These are phyloP conservation scores for Oriolus oriolus DNA, from an alignment of 2,113 vertebrate genomes.

Conservation along the genomic window DNA sequence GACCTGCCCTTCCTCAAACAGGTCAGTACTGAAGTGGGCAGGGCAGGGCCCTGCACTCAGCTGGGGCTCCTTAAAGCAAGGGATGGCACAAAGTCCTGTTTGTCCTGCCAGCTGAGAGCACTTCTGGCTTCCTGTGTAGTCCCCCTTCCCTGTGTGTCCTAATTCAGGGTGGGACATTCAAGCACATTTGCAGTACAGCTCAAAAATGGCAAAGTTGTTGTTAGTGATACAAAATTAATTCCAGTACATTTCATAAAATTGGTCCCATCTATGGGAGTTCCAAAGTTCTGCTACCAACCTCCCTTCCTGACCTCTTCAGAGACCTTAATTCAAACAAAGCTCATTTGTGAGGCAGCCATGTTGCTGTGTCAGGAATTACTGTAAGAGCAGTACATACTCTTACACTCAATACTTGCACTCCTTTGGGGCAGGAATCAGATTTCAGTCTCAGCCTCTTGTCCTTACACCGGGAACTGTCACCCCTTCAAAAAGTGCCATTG, in stretches of 20 bases:
- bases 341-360: neutral
- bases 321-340: neutral
- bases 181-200: neutral
- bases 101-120: neutral
- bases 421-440: neutral
- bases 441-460: neutral
- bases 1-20: conserved; percentile 74
- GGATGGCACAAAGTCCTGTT: neutral
- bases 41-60: neutral
- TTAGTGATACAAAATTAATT: neutral
- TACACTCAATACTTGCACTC: neutral
- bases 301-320: neutral
- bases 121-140: neutral
- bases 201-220: neutral
- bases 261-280: neutral
- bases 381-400: neutral
- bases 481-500: neutral
- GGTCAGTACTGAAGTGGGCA: conserved; percentile 30
- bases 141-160: neutral
- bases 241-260: neutral
- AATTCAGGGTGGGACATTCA: neutral
- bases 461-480: neutral
- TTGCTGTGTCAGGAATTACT: neutral
- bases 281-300: neutral
- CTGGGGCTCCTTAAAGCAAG: neutral